Conservation (phyloP, 2,888 invertebrate species). For the Drosophila tanythrix region DNA sequence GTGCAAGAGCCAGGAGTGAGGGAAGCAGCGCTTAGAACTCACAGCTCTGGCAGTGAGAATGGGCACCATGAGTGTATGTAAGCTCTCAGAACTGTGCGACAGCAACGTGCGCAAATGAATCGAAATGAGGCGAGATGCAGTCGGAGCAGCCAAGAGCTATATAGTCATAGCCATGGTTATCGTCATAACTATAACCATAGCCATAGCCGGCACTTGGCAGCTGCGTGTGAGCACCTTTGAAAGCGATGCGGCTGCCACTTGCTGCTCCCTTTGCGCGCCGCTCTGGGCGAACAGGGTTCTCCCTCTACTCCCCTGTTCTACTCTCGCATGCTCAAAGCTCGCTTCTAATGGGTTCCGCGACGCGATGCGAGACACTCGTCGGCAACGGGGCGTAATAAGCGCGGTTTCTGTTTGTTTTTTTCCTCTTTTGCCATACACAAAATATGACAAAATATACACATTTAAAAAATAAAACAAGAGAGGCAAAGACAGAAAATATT, state of each 20-base stretch:
- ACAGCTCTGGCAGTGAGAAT: slow-evolving; percentile 14
- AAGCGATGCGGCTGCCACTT: slow-evolving; percentile 41
- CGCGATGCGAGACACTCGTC: slow-evolving; percentile 25
- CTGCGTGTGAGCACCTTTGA: slow-evolving; percentile 38
- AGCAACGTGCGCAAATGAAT: slow-evolving; percentile 49
- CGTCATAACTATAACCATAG: slow-evolving; percentile 41
- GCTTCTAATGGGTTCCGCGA: slow-evolving; percentile 65
- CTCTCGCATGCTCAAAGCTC: slow-evolving; percentile 38
- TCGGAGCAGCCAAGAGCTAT: slow-evolving; percentile 25
- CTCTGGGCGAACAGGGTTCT: slow-evolving; percentile 17
- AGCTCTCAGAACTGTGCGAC: slow-evolving; percentile 5
- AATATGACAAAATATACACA: slow-evolving; percentile 47
- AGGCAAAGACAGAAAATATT: slow-evolving; percentile 17
- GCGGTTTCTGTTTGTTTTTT: slow-evolving; percentile 68
- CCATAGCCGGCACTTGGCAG: slow-evolving; percentile 62
- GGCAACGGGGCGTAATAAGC: slow-evolving; percentile 66
- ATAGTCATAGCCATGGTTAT: slow-evolving; percentile 33
- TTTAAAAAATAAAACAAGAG: slow-evolving; percentile 23
- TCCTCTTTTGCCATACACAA: slow-evolving; percentile 35
- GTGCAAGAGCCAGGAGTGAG: slow-evolving; percentile 37
- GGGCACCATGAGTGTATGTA: slow-evolving; percentile 1
- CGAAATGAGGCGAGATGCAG: slow-evolving; percentile 66
- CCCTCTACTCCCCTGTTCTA: neutral
- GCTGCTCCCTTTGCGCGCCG: slow-evolving; percentile 21
- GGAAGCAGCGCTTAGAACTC: slow-evolving; percentile 31